Percentiles rank a stretch among this genome's conserved stretches.
These are phyloP conservation scores for Ascaphus truei DNA, from an alignment of 2,113 vertebrate species.

Conservation along the genomic window DNA sequence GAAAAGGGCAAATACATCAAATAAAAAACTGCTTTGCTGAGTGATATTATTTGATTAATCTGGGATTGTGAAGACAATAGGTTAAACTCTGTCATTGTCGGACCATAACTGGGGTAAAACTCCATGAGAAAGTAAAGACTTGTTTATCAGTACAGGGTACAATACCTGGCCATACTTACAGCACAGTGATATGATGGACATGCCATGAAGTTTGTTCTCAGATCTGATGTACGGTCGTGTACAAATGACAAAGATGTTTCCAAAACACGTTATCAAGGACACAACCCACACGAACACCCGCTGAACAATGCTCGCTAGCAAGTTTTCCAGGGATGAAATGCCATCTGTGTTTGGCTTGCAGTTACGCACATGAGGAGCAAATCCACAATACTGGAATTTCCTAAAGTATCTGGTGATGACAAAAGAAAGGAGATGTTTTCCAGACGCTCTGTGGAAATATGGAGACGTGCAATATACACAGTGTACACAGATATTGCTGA, in stretches of 20 bases:
- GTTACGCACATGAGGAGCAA: conserved; percentile 91
- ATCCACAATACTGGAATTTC: conserved; percentile 96
- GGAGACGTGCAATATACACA: too few species aligned
- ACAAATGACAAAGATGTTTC: conserved; percentile 94
- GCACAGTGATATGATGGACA: conserved; percentile 95
- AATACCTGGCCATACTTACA: conserved; percentile 86
- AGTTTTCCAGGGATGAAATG: conserved; percentile 91
- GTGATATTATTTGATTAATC: too few species aligned
- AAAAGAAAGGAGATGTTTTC: conserved; percentile 35
- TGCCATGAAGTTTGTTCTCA: conserved; percentile 89
- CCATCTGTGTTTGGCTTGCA: conserved; percentile 96
- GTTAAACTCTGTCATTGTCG: too few species aligned
- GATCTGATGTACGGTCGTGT: conserved; percentile 91
- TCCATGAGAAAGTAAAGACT: too few species aligned
- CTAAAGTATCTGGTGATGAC: conserved; percentile 82
- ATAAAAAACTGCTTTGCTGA: too few species aligned
- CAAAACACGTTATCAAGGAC: conserved; percentile 88
- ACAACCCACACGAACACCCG: conserved; percentile 97
- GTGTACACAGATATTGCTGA: not conserved
- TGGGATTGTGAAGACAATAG: too few species aligned
- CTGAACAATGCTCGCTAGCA: conserved; percentile 89
- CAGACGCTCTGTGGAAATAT: too few species aligned
- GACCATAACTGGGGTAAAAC: too few species aligned
- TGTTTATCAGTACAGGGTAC: too few species aligned
- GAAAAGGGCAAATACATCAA: too few species aligned